Evolutionary conservation across 2,113 vertebrate genomes (phyloP), one percentile per base, ranked within the genome.

Genomic region (Catharus fuscescens): DNA sequence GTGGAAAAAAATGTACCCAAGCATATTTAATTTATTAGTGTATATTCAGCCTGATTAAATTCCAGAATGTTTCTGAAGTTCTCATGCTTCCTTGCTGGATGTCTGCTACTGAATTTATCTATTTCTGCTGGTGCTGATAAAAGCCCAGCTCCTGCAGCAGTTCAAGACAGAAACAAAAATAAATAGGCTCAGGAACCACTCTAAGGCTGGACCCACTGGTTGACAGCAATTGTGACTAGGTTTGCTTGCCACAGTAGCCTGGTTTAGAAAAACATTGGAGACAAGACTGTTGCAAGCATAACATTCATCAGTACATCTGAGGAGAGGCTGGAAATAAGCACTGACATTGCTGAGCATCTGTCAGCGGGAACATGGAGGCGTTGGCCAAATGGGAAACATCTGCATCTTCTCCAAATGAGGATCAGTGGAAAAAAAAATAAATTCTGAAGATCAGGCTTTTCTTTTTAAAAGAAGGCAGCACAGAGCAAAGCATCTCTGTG

Each of bases 321-420:
- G 65, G 57, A 94, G 79, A 90, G 62, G 44, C 74, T 93, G 70
- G 59, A 93, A 90, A 94, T 82, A 76, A 90, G 34, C 28, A 34
- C 48, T 66, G 85, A 70, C 0, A 0, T 25, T 93, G 73, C 60
- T 7, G 60, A 88, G 74, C 91, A 82, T 85, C 79, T 93, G 79
- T 60, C 88, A 76, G 61, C 92, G 60, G 34, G 60, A 48, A 42
- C 7, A 52, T 32, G 53, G 59, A 91, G 34, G 44, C 18, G 4
- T 8, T 54, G 89, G 53, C 44, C 79, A 93, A 90, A 82, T 76
- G 70, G 38, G 79, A 90, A 94, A 93, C 82, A 93, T 93, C 85
- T 90, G 94, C 65, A 66, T 64, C 70, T 92, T 88, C 52, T 92
- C 61, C 44, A 90, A 71, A 85, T 6, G 64, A 36, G 18, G 62